Evolutionary conservation across 2,888 invertebrate species (phyloP).

Genomic region (Strigamia crassipes): DNA sequence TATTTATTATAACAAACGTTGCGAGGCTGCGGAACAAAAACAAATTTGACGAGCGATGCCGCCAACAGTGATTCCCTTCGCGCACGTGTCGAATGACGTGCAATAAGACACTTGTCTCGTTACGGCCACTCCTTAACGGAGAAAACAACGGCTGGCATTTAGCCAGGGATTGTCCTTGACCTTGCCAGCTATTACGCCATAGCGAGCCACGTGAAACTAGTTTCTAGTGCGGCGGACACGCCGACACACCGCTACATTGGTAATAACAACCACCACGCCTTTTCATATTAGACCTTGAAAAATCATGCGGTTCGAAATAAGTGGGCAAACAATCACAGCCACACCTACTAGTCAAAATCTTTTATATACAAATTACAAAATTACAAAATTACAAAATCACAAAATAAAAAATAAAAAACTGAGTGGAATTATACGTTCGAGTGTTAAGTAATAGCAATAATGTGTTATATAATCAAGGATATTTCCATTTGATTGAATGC

Average conservation of each 20-base stretch:
- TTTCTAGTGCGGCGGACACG: constrained; percentile 11
- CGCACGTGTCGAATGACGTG: constrained; percentile 5
- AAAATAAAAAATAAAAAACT: not conserved
- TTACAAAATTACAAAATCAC: not conserved
- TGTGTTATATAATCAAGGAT: constrained; percentile 16
- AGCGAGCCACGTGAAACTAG: constrained; percentile 1
- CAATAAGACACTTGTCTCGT: not conserved
- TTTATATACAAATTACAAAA: not conserved
- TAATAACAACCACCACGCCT: constrained; percentile 16
- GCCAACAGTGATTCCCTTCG: not conserved
- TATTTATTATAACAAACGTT: constrained; percentile 6
- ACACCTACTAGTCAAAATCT: constrained; percentile 10
- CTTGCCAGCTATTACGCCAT: constrained; percentile 3
- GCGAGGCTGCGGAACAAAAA: not conserved
- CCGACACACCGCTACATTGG: constrained; percentile 16
- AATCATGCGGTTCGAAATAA: not conserved
- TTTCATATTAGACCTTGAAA: not conserved
- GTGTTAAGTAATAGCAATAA: constrained; percentile 14
- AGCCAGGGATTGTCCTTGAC: not conserved
- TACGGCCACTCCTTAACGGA: constrained; percentile 16
- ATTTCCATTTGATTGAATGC: not conserved
- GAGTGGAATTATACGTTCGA: not conserved
- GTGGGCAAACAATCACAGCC: not conserved
- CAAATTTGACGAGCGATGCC: not conserved
- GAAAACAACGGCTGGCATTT: constrained; percentile 11